Percentiles rank a stretch among this genome's conserved stretches.
Evolutionary conservation across 1,140 invertebrate species (phyloP).

Genomic region (Macrosteles quadrilineatus): DNA sequence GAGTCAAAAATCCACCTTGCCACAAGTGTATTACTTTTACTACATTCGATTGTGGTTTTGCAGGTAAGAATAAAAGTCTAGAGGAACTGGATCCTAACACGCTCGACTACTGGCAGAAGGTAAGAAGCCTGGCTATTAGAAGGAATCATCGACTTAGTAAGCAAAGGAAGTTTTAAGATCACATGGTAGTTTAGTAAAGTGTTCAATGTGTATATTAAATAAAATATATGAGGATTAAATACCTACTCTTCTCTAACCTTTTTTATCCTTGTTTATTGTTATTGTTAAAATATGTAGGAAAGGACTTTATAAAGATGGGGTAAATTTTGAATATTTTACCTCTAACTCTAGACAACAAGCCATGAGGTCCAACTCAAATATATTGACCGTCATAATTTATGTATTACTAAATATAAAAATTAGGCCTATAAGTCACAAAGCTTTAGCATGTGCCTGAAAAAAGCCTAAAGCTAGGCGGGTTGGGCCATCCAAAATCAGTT

Average conservation of each 20-base stretch:
- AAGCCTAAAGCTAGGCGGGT: too few relatives aligned
- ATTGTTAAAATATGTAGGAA: not conserved
- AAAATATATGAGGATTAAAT: too few relatives aligned
- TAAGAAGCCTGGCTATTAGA: conserved; percentile 61
- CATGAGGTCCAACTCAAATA: too few relatives aligned
- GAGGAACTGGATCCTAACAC: conserved; percentile 77
- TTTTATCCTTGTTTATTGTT: not conserved
- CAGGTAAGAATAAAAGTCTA: conserved; percentile 59
- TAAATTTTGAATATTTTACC: not conserved
- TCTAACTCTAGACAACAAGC: too few relatives aligned
- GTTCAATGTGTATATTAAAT: not conserved
- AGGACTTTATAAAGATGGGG: not conserved
- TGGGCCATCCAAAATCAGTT: too few relatives aligned
- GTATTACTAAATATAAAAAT: too few relatives aligned
- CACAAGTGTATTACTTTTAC: not conserved
- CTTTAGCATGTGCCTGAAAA: too few relatives aligned
- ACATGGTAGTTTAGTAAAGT: not conserved
- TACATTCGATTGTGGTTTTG: conserved; percentile 31
- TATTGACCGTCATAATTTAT: too few relatives aligned
- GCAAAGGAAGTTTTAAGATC: not conserved
- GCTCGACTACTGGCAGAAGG: conserved; percentile 75
- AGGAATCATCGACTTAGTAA: conserved; percentile 55
- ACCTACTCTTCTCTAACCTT: not conserved
- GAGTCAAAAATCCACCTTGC: too few relatives aligned
- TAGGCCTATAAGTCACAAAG: too few relatives aligned